phyloP scores from a whole-genome alignment of 2,113 vertebrate genomes.

The Callospermophilus lateralis region DNA sequence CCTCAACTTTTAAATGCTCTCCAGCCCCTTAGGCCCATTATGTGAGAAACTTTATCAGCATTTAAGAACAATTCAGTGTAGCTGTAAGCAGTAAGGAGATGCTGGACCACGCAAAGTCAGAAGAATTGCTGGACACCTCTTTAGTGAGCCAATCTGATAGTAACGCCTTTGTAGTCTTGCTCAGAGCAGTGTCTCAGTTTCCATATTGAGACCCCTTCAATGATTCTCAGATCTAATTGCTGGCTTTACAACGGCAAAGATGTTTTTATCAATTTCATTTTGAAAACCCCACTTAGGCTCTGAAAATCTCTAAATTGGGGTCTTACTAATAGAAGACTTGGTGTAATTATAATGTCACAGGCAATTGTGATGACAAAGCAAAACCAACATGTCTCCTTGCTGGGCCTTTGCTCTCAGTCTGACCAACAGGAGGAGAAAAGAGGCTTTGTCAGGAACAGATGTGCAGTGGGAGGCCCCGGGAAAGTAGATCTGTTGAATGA shows the following conservation, averaged over 20 bases:
- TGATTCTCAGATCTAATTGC: slow-evolving; percentile 61
- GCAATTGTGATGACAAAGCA: slow-evolving; percentile 71
- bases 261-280: slow-evolving; percentile 63
- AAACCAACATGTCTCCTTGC: slow-evolving; percentile 58
- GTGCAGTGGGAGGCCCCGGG: slow-evolving; percentile 77
- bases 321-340: slow-evolving; percentile 71
- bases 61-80: background rate
- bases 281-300: slow-evolving; percentile 58
- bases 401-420: slow-evolving; percentile 58
- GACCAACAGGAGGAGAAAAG: slow-evolving; percentile 78
- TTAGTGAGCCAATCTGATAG: slow-evolving; percentile 65
- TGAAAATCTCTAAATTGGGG: slow-evolving; percentile 69
- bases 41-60: background rate
- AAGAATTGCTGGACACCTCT: background rate
- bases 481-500: slow-evolving; percentile 78
- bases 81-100: background rate
- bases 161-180: slow-evolving; percentile 39
- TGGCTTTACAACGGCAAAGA: slow-evolving; percentile 57
- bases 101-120: background rate
- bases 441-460: slow-evolving; percentile 82
- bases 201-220: slow-evolving; percentile 59
- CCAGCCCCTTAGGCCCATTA: fast-evolving
- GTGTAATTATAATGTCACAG: slow-evolving; percentile 74
- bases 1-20: background rate
- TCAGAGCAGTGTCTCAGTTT: slow-evolving; percentile 54